Percentiles rank a stretch among this genome's conserved stretches.
Conservation (phyloP, 2,888 invertebrate genomes). For the Brachyptera risi region DNA sequence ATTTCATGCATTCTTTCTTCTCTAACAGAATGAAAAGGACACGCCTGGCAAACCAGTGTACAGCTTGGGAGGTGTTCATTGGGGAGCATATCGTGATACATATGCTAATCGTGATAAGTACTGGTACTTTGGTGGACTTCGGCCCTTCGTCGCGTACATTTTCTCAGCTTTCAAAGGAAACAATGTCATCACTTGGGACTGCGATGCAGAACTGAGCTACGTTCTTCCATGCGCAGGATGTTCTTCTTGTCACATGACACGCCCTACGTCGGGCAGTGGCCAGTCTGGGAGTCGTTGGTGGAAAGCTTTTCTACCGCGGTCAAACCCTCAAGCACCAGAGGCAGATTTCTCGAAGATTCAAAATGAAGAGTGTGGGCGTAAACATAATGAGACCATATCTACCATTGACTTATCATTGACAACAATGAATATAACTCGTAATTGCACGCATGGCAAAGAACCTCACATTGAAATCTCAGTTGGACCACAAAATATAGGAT, state of each 20-base stretch:
- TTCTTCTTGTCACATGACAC: conserved; percentile 58
- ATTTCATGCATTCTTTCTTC: conserved; percentile 5
- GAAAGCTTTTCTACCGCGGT: conserved; percentile 45
- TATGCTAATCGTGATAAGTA: conserved; percentile 71
- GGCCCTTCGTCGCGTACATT: conserved; percentile 71
- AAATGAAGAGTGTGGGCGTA: conserved; percentile 57
- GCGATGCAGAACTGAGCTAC: conserved; percentile 67
- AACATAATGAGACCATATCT: conserved; percentile 55
- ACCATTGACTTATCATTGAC: conserved; percentile 59
- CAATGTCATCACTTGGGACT: conserved; percentile 63
- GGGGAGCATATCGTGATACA: conserved; percentile 83
- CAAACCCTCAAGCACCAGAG: conserved; percentile 32
- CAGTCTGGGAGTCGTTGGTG: conserved; percentile 52
- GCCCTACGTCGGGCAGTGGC: conserved; percentile 39
- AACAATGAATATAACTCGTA: too few relatives aligned
- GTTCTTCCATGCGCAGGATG: conserved; percentile 80
- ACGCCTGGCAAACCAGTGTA: conserved; percentile 65
- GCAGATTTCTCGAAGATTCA: conserved; percentile 49
- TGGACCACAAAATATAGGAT: conserved; percentile 55
- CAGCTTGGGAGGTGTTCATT: conserved; percentile 72
- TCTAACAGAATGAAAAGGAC: conserved; percentile 37
- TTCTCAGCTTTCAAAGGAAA: conserved; percentile 57
- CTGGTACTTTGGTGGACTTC: conserved; percentile 80
- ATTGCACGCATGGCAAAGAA: conserved; percentile 50
- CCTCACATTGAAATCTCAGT: conserved; percentile 53